phyloP scores from a whole-genome alignment of 2,113 vertebrate species.

The Istiophorus platypterus region DNA sequence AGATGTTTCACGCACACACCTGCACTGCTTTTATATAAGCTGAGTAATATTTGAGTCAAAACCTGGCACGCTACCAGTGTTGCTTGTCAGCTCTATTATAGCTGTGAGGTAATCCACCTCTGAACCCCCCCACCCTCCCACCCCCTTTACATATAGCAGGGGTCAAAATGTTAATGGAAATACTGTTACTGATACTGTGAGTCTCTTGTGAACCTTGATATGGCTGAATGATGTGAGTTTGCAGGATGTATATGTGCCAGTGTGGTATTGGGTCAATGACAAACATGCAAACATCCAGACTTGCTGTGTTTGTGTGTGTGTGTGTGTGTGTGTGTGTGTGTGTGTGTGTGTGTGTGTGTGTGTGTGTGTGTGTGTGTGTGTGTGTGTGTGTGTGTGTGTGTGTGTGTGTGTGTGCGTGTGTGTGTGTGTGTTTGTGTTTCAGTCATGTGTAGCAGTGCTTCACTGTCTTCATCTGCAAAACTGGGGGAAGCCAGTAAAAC shows the following conservation, averaged over 20 bases:
- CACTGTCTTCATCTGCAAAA: neutral
- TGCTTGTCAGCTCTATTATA: constrained; percentile 19
- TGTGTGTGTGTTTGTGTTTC: neutral
- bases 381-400: neutral
- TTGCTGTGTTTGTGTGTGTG: neutral
- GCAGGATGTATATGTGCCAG: neutral
- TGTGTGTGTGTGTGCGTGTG: neutral
- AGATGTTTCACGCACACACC: constrained; percentile 43
- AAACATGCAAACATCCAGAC: constrained; percentile 23
- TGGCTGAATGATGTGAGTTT: constrained; percentile 24
- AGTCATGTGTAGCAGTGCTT: neutral
- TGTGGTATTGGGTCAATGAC: constrained; percentile 33
- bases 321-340: neutral
- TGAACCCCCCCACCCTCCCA: neutral
- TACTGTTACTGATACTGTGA: constrained; percentile 47
- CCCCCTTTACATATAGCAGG: constrained; percentile 4
- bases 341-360: neutral
- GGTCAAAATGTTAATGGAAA: constrained; percentile 57
- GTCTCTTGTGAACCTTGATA: constrained; percentile 46
- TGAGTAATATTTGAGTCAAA: constrained; percentile 52
- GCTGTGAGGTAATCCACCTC: constrained; percentile 36
- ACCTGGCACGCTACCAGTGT: constrained; percentile 21
- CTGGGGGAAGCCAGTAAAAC: neutral
- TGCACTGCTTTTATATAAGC: constrained; percentile 25
- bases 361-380: neutral